Evolutionary conservation across 2,113 vertebrate species (phyloP).

Genomic region (Dromaius novaehollandiae): DNA sequence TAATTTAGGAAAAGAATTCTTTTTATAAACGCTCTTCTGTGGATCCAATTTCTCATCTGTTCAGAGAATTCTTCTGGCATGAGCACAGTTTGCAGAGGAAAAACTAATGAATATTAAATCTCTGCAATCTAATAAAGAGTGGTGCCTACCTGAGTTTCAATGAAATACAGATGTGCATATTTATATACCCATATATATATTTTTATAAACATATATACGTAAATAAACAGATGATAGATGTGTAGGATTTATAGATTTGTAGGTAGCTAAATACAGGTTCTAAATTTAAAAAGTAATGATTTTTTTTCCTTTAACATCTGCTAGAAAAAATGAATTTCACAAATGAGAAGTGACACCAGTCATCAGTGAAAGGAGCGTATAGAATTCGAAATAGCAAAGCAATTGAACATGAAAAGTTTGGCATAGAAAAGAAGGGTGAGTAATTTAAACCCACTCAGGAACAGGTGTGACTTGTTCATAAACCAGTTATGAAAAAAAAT

Average conservation of each 20-base stretch:
- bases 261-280: not conserved
- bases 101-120: conserved; percentile 43
- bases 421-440: conserved; percentile 39
- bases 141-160: not conserved
- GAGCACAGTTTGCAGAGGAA: not conserved
- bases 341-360: conserved; percentile 32
- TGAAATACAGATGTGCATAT: not conserved
- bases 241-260: not conserved
- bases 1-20: conserved; percentile 31
- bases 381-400: conserved; percentile 57
- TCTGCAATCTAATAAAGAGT: not conserved
- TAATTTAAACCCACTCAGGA: conserved; percentile 66
- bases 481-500: conserved; percentile 40
- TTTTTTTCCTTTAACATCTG: not conserved
- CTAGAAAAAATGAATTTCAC: not conserved
- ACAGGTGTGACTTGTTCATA: conserved; percentile 75
- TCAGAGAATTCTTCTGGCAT: conserved; percentile 40
- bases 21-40: conserved; percentile 20
- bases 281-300: not conserved
- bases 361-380: conserved; percentile 17
- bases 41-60: conserved; percentile 19
- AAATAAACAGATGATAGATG: not conserved
- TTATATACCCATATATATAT: not conserved
- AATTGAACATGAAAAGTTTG: conserved; percentile 60
- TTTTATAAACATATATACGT: not conserved